Evolutionary conservation across 2,888 invertebrate genomes (phyloP), one percentile per base, ranked within the genome.

Genomic region (Tromatobia lineatoria): DNA sequence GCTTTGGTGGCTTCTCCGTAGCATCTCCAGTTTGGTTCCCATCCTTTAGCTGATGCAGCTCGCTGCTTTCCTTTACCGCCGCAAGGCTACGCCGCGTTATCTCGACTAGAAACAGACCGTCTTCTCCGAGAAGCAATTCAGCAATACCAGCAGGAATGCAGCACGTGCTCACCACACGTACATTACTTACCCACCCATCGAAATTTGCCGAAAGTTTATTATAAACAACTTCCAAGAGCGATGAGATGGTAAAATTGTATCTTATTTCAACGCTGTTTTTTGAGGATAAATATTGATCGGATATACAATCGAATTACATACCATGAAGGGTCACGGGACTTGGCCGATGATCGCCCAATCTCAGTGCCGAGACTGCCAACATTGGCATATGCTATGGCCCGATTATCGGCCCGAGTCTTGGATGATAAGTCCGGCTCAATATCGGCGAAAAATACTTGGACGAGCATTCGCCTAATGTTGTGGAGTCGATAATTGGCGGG

Each of bases 51-150:
- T 66, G 74, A 64, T 73, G 74, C 76, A 75, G 50, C 69, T 64
- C 57, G 38, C 54, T 61, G 74, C 57, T 69, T 71, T 64, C 74
- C 50, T 75, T 69, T 38, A 38, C 25, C 42, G 70, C 61, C 23
- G 70, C 69, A 47, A 77, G 71, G 70, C 76, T 80, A 70, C 74
- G 66, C n/a, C 54, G 67, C 73, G 75, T 85, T 86, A 86, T 86
- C 86, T 86, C 82, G 74, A 83, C 82, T 70, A 59, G 82, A 86
- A 86, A 80, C 86, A 86, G 86, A 81, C 85, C 69, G 61, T 73
- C 52, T 70, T 75, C 70, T 59, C 81, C 69, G 47, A 64, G 74
- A 71, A 77, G 70, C 59, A 52, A 76, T 34, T 52, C 57, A 34
- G 20, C 61, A 15, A 47, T 34, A 54, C 25, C 47, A 25, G n/a